These are phyloP conservation scores for Amblyjoppa proteus DNA, from an alignment of 2,888 invertebrate species.

Conservation along the genomic window DNA sequence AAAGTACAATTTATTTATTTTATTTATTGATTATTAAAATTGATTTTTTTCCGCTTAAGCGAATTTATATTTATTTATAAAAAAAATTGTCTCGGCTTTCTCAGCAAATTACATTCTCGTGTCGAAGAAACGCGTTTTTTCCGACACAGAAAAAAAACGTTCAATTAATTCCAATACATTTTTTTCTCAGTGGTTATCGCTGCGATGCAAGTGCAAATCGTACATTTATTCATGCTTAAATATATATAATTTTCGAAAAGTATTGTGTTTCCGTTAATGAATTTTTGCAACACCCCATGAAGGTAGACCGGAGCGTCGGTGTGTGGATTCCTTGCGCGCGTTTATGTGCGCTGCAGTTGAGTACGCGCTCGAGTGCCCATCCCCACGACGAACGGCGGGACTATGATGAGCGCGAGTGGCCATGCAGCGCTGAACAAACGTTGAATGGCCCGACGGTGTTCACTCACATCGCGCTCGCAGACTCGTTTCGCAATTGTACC, in stretches of 20 bases:
- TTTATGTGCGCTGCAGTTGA: slow-evolving; percentile 18
- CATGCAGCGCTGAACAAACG: slow-evolving; percentile 63
- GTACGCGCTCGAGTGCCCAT: slow-evolving; percentile 49
- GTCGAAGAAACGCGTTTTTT: too few relatives aligned
- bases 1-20: too few relatives aligned
- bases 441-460: slow-evolving; percentile 55
- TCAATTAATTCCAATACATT: neutral
- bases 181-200: neutral
- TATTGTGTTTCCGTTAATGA: neutral
- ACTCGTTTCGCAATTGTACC: slow-evolving; percentile 55
- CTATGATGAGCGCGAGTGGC: slow-evolving; percentile 55
- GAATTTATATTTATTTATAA: too few relatives aligned
- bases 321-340: neutral
- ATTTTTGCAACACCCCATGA: slow-evolving; percentile 16
- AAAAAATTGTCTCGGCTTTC: too few relatives aligned
- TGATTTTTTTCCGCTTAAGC: too few relatives aligned
- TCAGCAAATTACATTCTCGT: too few relatives aligned
- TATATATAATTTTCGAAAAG: neutral
- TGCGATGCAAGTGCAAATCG: neutral
- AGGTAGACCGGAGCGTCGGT: neutral
- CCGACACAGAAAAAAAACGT: too few relatives aligned
- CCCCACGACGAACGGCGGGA: slow-evolving; percentile 30
- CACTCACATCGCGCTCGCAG: slow-evolving; percentile 37
- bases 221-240: neutral
- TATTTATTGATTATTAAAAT: too few relatives aligned